Evolutionary conservation across 2,888 invertebrate genomes (phyloP).

Genomic region (Thymelicus acteon): DNA sequence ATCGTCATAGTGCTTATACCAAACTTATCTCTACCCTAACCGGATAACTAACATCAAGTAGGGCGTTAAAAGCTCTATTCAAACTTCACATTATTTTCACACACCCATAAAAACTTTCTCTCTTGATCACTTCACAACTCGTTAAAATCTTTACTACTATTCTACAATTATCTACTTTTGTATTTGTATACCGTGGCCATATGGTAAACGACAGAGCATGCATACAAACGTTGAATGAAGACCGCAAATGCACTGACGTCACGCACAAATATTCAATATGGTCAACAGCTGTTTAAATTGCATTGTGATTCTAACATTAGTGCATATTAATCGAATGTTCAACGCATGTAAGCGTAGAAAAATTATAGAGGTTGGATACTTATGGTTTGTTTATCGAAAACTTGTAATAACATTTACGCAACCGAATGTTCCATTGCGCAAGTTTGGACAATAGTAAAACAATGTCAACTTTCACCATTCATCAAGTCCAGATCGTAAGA

Average conservation of each 20-base stretch:
- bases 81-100: constrained; percentile 23
- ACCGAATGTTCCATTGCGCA: background rate
- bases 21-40: constrained; percentile 36
- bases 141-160: background rate
- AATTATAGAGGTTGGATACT: background rate
- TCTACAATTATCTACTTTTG: constrained; percentile 1
- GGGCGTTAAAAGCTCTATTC: constrained; percentile 11
- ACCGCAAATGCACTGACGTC: constrained; percentile 55
- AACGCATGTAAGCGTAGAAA: constrained; percentile 31
- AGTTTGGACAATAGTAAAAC: background rate
- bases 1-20: constrained; percentile 23
- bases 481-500: background rate
- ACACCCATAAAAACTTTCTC: constrained; percentile 1
- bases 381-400: no score
- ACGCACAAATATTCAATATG: constrained; percentile 60
- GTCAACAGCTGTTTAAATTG: constrained; percentile 71
- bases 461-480: background rate
- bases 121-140: constrained; percentile 1
- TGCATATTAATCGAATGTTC: constrained; percentile 67
- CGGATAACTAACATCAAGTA: constrained; percentile 1
- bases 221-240: constrained; percentile 49
- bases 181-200: constrained; percentile 8
- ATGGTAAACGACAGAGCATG: constrained; percentile 24
- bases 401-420: background rate
- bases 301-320: constrained; percentile 69